Evolutionary conservation across 2,113 vertebrate genomes (phyloP).

Genomic region (Rhadina sibilatrix): DNA sequence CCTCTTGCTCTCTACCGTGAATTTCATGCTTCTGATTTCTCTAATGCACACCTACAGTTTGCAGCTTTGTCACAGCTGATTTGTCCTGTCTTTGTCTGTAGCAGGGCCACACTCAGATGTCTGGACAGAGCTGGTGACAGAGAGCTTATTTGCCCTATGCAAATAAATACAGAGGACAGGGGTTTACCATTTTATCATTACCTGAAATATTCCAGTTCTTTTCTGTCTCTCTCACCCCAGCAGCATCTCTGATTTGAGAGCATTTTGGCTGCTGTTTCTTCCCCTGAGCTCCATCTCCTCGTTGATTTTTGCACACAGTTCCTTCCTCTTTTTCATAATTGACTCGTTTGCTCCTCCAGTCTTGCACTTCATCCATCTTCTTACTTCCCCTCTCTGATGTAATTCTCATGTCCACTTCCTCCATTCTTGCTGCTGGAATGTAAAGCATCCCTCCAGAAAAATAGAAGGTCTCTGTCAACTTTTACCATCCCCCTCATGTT

Average conservation of each 20-base stretch:
- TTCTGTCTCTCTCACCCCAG: neutral
- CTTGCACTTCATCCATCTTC: slow-evolving; percentile 62
- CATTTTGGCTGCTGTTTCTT: slow-evolving; percentile 25
- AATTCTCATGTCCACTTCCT: slow-evolving; percentile 41
- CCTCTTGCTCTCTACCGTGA: neutral
- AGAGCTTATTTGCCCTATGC: neutral
- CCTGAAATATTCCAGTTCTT: neutral
- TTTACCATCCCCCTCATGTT: neutral
- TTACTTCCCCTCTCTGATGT: slow-evolving; percentile 51
- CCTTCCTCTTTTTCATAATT: slow-evolving; percentile 31
- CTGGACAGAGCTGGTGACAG: neutral
- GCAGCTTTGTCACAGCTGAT: neutral
- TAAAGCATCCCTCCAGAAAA: slow-evolving; percentile 54
- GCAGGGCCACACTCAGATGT: neutral
- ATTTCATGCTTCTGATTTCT: neutral
- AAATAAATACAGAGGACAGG: neutral
- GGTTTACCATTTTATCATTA: neutral
- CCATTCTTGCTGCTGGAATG: slow-evolving; percentile 49
- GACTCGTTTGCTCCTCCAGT: slow-evolving; percentile 51
- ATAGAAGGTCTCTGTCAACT: slow-evolving; percentile 19
- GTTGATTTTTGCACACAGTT: neutral
- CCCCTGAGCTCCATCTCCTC: slow-evolving; percentile 39
- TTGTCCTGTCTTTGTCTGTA: neutral
- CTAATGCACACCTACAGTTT: neutral
- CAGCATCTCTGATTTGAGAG: neutral